Conservation (phyloP, 2,888 invertebrate species). For the Acanthoscelides obtectus region DNA sequence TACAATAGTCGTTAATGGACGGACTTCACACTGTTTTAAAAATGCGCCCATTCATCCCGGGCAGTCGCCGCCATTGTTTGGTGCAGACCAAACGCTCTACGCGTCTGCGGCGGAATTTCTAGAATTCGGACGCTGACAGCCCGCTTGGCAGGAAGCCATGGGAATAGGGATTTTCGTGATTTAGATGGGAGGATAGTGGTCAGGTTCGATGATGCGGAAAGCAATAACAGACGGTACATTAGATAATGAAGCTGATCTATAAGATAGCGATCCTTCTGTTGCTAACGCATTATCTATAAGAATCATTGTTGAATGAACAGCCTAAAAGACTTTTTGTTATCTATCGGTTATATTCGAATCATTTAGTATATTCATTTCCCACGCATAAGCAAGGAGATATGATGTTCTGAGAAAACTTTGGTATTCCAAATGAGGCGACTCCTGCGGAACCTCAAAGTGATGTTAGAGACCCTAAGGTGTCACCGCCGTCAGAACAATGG, state of each 20-base stretch:
- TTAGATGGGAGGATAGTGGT: not conserved
- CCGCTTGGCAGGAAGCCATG: not conserved
- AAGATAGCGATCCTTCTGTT: not conserved
- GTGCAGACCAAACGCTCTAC: slow-evolving; percentile 3
- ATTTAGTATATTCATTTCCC: too few relatives aligned
- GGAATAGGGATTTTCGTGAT: not conserved
- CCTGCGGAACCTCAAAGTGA: too few relatives aligned
- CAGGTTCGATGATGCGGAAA: not conserved
- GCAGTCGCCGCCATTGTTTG: slow-evolving; percentile 30
- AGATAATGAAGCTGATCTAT: not conserved
- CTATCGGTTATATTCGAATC: too few relatives aligned
- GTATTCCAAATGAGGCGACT: too few relatives aligned
- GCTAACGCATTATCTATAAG: too few relatives aligned
- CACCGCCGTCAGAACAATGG: too few relatives aligned
- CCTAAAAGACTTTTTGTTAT: too few relatives aligned
- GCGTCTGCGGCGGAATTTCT: not conserved
- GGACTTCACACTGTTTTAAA: slow-evolving; percentile 48
- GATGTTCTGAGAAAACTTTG: too few relatives aligned
- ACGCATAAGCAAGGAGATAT: too few relatives aligned
- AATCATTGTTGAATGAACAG: too few relatives aligned
- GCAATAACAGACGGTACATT: not conserved
- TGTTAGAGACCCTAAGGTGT: too few relatives aligned
- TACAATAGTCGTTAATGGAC: slow-evolving; percentile 40
- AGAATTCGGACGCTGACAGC: not conserved
- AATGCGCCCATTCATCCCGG: slow-evolving; percentile 45